Evolutionary conservation across 2,797 vertebrate genomes (phyloP).

Genomic region (Mus minutoides): DNA sequence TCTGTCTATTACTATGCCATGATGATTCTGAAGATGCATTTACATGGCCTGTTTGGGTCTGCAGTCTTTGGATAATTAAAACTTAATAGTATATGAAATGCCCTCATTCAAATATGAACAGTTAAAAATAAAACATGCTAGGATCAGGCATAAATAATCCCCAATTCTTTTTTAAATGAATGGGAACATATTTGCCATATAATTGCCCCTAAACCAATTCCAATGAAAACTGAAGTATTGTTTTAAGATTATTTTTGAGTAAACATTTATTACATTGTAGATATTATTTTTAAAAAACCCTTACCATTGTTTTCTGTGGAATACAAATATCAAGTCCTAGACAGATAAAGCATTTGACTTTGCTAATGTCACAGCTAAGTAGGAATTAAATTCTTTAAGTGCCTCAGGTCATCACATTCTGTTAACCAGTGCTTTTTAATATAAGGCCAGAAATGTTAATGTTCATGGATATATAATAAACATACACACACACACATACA

Average conservation of each 20-base stretch:
- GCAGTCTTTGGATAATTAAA: conserved; percentile 64
- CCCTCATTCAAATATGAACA: conserved; percentile 29
- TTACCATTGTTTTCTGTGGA: neutral
- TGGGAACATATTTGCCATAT: neutral
- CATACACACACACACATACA: too few species aligned
- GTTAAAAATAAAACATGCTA: neutral
- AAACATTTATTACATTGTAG: conserved; percentile 4
- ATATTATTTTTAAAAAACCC: neutral
- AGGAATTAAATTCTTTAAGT: neutral
- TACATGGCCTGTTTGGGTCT: conserved; percentile 29
- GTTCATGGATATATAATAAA: neutral
- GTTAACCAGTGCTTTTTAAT: neutral
- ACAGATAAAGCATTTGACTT: neutral
- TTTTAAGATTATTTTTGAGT: conserved; percentile 1
- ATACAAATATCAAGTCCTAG: neutral
- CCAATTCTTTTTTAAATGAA: conserved; percentile 25
- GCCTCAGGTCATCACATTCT: neutral
- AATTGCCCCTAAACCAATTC: conserved; percentile 30
- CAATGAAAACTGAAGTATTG: neutral
- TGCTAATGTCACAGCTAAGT: neutral
- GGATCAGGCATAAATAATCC: neutral
- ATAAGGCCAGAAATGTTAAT: neutral
- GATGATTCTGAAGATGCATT: conserved; percentile 52
- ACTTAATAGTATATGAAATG: neutral
- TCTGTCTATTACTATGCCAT: conserved; percentile 1